Conservation (phyloP, 2,113 vertebrate species). For the Naja naja region DNA sequence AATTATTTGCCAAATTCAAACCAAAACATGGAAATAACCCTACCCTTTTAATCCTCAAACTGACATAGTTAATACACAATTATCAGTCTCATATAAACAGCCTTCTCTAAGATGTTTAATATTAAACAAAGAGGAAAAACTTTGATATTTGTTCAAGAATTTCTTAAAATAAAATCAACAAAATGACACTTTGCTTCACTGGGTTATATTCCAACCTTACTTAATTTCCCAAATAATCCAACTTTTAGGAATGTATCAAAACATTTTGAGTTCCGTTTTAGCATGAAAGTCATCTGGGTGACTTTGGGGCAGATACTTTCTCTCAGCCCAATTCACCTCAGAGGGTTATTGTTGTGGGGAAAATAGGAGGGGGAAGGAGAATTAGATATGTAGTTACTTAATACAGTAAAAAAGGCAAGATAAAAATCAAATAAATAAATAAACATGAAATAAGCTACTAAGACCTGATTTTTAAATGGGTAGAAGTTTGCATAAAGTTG, state of each 20-base stretch:
- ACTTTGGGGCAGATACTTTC: not conserved
- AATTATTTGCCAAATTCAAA: not conserved
- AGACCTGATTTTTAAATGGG: not conserved
- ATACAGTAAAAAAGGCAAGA: not conserved
- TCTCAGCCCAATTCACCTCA: not conserved
- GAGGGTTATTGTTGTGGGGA: not conserved
- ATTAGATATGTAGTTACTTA: not conserved
- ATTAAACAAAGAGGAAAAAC: constrained; percentile 2
- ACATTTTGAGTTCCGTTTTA: not conserved
- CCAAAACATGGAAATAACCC: not conserved
- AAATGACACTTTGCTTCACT: not conserved
- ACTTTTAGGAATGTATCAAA: not conserved
- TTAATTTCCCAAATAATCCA: not conserved
- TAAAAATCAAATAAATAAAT: not conserved
- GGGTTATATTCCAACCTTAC: not conserved
- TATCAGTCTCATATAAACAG: not conserved
- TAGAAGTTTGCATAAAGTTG: not conserved
- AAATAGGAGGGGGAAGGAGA: not conserved
- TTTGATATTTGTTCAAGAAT: not conserved
- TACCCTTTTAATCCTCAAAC: not conserved
- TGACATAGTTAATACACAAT: not conserved
- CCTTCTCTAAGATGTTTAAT: not conserved
- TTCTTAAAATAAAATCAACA: not conserved
- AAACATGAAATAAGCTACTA: not conserved
- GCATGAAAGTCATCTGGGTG: not conserved